Conservation (phyloP, 2,797 vertebrate species). For the Limnodromus scolopaceus region DNA sequence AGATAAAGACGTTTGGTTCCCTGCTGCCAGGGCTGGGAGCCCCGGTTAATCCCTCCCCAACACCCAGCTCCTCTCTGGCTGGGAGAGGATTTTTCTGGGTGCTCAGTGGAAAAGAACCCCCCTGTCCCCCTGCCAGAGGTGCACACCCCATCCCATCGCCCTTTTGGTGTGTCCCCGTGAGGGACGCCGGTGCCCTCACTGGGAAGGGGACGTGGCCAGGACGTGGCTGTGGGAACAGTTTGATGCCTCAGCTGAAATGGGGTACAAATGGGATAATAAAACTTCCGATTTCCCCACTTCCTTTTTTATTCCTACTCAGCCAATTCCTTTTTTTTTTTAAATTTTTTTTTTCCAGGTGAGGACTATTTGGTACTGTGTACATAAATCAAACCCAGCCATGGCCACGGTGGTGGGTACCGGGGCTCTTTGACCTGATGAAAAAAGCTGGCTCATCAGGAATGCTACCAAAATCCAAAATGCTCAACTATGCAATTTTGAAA, state of each 20-base stretch:
- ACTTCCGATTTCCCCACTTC: rapidly evolving
- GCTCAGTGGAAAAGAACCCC: neutral
- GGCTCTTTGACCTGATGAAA: rapidly evolving
- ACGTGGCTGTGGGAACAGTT: neutral
- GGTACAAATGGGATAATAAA: rapidly evolving
- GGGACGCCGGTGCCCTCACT: neutral
- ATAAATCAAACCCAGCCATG: rapidly evolving
- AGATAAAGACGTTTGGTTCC: conserved; percentile 34
- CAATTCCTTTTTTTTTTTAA: neutral
- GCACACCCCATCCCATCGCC: neutral
- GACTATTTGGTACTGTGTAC: rapidly evolving
- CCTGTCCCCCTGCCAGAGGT: rapidly evolving
- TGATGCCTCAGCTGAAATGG: neutral
- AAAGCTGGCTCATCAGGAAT: neutral
- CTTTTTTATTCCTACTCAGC: neutral
- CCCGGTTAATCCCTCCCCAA: neutral
- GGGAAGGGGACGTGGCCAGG: neutral
- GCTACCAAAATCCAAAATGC: neutral
- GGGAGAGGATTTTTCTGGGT: rapidly evolving
- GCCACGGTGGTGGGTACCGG: rapidly evolving
- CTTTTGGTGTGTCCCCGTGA: neutral
- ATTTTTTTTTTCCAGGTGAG: neutral
- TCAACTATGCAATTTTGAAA: rapidly evolving
- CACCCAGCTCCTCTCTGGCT: neutral
- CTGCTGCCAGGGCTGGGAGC: conserved; percentile 30